Evolutionary conservation across 2,113 vertebrate species (phyloP).

Genomic region (Chelonoidis abingdonii): DNA sequence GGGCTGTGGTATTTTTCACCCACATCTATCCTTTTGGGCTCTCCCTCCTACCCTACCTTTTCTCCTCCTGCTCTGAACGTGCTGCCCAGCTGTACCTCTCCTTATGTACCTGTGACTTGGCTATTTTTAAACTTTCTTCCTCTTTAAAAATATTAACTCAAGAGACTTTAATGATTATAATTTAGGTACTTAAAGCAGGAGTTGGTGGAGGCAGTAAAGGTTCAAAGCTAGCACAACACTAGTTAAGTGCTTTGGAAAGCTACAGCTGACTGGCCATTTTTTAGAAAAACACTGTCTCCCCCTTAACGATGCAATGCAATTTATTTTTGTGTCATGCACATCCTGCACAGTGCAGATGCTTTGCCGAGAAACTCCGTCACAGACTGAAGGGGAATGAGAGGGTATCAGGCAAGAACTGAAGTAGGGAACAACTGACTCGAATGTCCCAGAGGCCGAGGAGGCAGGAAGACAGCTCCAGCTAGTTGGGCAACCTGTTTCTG

Average conservation of each 20-base stretch:
- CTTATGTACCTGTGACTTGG: slow-evolving; percentile 43
- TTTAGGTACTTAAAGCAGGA: slow-evolving; percentile 28
- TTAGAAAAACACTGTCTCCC: slow-evolving; percentile 22
- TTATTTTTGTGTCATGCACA: slow-evolving; percentile 29
- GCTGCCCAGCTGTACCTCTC: slow-evolving; percentile 48
- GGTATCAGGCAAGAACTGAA: slow-evolving; percentile 45
- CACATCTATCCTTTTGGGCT: not conserved
- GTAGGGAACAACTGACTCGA: slow-evolving; percentile 15
- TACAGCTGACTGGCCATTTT: slow-evolving; percentile 22
- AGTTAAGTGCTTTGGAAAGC: slow-evolving; percentile 25
- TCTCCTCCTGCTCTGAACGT: slow-evolving; percentile 48
- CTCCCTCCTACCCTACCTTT: not conserved
- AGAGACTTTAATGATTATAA: slow-evolving; percentile 54
- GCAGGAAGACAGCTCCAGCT: not conserved
- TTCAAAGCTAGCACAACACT: slow-evolving; percentile 58
- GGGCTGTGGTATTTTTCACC: not conserved
- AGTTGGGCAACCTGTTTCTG: not conserved
- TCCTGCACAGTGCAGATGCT: not conserved
- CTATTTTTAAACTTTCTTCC: slow-evolving; percentile 74
- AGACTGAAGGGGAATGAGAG: slow-evolving; percentile 32
- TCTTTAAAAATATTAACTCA: slow-evolving; percentile 67
- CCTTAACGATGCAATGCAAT: not conserved
- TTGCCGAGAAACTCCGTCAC: not conserved
- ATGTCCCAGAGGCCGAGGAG: not conserved
- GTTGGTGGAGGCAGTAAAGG: not conserved